These are phyloP conservation scores for Coryphaenoides rupestris DNA, from an alignment of 2,113 vertebrate genomes.

Conservation along the genomic window DNA sequence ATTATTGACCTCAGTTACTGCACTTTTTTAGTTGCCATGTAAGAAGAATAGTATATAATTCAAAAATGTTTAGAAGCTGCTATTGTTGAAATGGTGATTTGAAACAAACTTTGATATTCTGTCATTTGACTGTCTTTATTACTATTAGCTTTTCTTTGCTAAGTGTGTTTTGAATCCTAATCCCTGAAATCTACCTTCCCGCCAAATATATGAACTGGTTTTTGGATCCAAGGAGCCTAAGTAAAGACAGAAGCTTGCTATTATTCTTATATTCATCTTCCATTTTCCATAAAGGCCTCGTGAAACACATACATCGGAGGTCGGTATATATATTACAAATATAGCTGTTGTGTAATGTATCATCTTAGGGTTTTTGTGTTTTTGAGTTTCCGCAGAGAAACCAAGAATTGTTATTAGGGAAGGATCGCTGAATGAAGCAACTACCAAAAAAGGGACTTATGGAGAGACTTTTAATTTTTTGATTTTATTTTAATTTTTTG, in stretches of 20 bases:
- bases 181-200: slow-evolving; percentile 17
- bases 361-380: slow-evolving; percentile 29
- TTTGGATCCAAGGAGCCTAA: slow-evolving; percentile 25
- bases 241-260: slow-evolving; percentile 27
- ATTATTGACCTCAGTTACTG: slow-evolving; percentile 86
- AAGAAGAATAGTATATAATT: slow-evolving; percentile 65
- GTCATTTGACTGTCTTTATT: slow-evolving; percentile 54
- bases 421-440: slow-evolving; percentile 44
- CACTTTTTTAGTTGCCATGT: slow-evolving; percentile 80
- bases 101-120: slow-evolving; percentile 48
- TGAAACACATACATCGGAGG: slow-evolving; percentile 12
- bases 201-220: slow-evolving; percentile 15
- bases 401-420: slow-evolving; percentile 24
- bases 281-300: slow-evolving; percentile 14
- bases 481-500: slow-evolving; percentile 29
- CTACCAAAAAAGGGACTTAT: slow-evolving; percentile 28
- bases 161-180: slow-evolving; percentile 31
- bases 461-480: slow-evolving; percentile 28
- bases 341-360: slow-evolving; percentile 35
- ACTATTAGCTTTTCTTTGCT: slow-evolving; percentile 54
- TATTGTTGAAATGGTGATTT: slow-evolving; percentile 77
- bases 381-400: slow-evolving; percentile 42
- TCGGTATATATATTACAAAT: slow-evolving; percentile 19
- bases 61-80: slow-evolving; percentile 79
- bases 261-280: slow-evolving; percentile 23